These are phyloP conservation scores for Anadara kagoshimensis DNA, from an alignment of 1,140 invertebrate genomes.

Conservation along the genomic window DNA sequence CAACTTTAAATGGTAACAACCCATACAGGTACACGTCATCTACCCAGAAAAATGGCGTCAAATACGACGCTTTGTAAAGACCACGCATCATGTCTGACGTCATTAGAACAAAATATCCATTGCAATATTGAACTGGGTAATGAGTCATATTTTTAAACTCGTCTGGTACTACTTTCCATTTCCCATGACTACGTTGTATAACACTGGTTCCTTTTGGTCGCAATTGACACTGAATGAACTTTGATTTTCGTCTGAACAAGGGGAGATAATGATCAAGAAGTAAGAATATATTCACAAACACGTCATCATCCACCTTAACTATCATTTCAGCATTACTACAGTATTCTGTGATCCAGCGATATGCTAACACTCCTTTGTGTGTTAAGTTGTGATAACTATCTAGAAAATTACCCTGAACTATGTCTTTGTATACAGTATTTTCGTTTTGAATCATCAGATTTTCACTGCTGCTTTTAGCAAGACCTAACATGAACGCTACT, in stretches of 20 bases:
- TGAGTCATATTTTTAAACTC: constrained; percentile 35
- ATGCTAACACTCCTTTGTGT: constrained; percentile 84
- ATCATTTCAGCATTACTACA: constrained; percentile 82
- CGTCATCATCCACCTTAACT: constrained; percentile 93
- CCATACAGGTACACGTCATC: constrained; percentile 71
- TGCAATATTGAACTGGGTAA: constrained; percentile 62
- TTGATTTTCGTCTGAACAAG: constrained; percentile 8
- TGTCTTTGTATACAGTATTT: constrained; percentile 46
- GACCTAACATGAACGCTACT: constrained; percentile 56
- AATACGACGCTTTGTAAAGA: constrained; percentile 55
- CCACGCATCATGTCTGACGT: constrained; percentile 63
- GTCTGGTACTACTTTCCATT: constrained; percentile 28
- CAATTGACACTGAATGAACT: constrained; percentile 47
- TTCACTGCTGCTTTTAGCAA: constrained; percentile 19
- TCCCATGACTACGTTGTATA: constrained; percentile 13
- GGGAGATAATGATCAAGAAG: constrained; percentile 35
- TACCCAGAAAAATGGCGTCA: constrained; percentile 67
- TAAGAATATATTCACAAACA: constrained; percentile 84
- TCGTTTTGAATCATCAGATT: constrained; percentile 43
- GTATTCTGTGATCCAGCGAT: constrained; percentile 82
- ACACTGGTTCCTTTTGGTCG: constrained; percentile 43
- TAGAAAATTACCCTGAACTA: constrained; percentile 60
- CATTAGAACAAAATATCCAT: constrained; percentile 69
- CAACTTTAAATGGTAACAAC: constrained; percentile 51
- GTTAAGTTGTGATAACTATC: constrained; percentile 63